phyloP scores from a whole-genome alignment of 2,113 vertebrate genomes.

The Camelus dromedarius region DNA sequence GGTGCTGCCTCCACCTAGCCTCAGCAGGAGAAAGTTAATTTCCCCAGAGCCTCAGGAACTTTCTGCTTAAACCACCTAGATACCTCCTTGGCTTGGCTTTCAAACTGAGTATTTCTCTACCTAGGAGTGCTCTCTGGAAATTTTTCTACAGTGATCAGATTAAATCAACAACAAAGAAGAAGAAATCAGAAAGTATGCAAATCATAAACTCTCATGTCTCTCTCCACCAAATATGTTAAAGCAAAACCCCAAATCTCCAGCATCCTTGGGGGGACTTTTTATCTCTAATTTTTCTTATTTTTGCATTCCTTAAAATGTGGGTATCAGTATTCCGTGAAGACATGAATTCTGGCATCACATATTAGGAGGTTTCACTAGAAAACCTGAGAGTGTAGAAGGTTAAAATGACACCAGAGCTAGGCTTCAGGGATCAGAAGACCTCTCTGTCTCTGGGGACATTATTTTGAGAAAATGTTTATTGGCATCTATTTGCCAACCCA shows the following conservation, averaged over 20 bases:
- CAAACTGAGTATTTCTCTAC: background rate
- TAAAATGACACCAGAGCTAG: background rate
- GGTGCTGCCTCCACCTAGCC: background rate
- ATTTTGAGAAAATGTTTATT: background rate
- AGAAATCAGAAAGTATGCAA: background rate
- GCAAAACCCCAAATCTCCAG: background rate
- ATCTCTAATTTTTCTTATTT: background rate
- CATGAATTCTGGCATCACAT: background rate
- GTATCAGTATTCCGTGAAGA: background rate
- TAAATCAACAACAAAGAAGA: background rate
- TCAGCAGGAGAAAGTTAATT: background rate
- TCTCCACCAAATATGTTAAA: background rate
- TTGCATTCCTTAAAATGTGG: background rate
- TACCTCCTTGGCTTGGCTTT: background rate
- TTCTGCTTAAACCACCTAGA: background rate
- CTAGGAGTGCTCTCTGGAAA: background rate
- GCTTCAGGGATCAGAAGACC: background rate
- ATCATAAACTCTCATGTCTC: background rate
- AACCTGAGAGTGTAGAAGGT: background rate
- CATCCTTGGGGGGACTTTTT: background rate
- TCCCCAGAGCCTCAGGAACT: background rate
- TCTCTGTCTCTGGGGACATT: background rate
- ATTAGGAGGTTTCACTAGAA: constrained; percentile 1
- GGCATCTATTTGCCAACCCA: background rate
- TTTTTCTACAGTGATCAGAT: background rate